A percentile compares a stretch with the other conserved stretches of the same genome.
Conservation (phyloP, 2,797 vertebrate genomes). For the Alca torda region DNA sequence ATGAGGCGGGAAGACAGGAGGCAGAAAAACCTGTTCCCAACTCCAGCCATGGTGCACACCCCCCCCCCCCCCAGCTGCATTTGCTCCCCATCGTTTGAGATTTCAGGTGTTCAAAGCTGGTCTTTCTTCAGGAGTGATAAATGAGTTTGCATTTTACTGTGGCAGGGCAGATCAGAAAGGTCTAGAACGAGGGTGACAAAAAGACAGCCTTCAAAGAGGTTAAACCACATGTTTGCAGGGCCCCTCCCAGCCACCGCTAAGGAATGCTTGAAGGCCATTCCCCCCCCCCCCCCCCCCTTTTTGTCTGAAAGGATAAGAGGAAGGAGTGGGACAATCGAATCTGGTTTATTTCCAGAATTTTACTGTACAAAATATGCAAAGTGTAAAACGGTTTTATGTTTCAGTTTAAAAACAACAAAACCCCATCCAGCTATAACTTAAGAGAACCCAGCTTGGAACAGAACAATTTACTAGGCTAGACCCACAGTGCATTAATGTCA, state of each 20-base stretch:
- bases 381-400: conserved; percentile 68
- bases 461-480: conserved; percentile 58
- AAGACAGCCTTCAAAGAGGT: background rate
- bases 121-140: background rate
- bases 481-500: conserved; percentile 54
- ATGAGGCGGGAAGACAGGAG: background rate
- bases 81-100: background rate
- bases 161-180: conserved; percentile 1
- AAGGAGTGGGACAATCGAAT: conserved; percentile 13
- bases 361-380: conserved; percentile 75
- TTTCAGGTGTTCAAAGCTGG: conserved; percentile 35
- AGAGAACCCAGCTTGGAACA: conserved; percentile 60
- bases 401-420: conserved; percentile 64
- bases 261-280: background rate
- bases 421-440: conserved; percentile 58
- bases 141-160: conserved; percentile 18
- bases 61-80: background rate
- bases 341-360: conserved; percentile 75
- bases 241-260: background rate
- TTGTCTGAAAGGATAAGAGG: background rate
- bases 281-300: background rate
- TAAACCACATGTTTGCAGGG: conserved; percentile 12
- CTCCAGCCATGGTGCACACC: background rate
- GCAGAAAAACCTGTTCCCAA: conserved; percentile 54
- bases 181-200: background rate